phyloP scores from a whole-genome alignment of 2,797 vertebrate genomes.

The Sebastes glaucus region DNA sequence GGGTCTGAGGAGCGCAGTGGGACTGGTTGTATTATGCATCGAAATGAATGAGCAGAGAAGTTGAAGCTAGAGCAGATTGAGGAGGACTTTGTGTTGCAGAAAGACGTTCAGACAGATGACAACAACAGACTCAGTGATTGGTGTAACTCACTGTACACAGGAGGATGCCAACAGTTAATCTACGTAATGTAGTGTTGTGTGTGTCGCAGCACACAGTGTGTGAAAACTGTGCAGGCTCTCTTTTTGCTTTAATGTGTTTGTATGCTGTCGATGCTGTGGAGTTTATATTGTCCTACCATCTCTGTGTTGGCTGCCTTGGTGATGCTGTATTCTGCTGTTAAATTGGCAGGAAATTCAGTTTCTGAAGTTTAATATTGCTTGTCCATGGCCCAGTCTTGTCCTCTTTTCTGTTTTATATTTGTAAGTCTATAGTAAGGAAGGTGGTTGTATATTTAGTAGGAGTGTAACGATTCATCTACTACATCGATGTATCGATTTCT shows the following conservation, averaged over 20 bases:
- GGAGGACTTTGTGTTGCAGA: not conserved
- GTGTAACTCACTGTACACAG: not conserved
- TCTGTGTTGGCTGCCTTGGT: not conserved
- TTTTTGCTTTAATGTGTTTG: not conserved
- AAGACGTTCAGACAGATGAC: not conserved
- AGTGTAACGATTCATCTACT: too few species aligned
- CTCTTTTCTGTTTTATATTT: not conserved
- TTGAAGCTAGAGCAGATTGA: not conserved
- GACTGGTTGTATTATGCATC: not conserved
- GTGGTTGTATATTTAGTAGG: not conserved
- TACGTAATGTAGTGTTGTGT: not conserved
- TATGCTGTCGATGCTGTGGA: not conserved
- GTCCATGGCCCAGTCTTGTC: not conserved
- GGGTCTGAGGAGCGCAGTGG: not conserved
- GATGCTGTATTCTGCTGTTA: not conserved
- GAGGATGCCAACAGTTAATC: not conserved
- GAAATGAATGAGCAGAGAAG: not conserved
- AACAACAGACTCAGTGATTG: not conserved
- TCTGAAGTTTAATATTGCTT: not conserved
- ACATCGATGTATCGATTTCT: too few species aligned
- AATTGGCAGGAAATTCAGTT: not conserved
- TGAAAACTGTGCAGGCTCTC: not conserved
- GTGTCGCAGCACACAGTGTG: not conserved
- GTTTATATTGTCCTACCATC: not conserved
- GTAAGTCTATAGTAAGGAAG: not conserved